Evolutionary conservation across 2,113 vertebrate genomes (phyloP).

Genomic region (Chionomys nivalis): DNA sequence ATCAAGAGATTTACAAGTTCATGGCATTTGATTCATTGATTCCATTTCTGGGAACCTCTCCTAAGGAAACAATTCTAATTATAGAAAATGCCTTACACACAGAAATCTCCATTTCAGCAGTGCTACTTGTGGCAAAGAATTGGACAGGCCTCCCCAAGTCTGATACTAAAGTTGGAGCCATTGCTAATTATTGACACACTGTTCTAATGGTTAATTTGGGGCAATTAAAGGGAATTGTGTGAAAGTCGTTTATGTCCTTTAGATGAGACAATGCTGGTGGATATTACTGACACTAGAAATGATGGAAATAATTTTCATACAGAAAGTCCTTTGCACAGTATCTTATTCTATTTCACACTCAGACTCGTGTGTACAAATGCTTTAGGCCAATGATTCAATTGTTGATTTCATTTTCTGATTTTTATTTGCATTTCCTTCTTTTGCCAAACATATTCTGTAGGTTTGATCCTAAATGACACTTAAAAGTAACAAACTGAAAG

Average conservation of each 20-base stretch:
- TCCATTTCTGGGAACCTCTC: conserved; percentile 80
- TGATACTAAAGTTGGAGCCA: conserved; percentile 33
- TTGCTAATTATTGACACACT: conserved; percentile 40
- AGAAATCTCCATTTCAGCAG: conserved; percentile 69
- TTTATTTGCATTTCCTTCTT: conserved; percentile 48
- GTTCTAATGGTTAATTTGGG: conserved; percentile 39
- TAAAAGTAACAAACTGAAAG: not conserved
- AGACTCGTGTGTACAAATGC: not conserved
- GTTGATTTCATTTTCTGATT: not conserved
- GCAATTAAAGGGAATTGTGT: not conserved
- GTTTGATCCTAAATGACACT: not conserved
- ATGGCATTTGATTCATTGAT: conserved; percentile 79
- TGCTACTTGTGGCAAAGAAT: conserved; percentile 60
- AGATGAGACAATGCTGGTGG: not conserved
- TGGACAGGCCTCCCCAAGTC: conserved; percentile 44
- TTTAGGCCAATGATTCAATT: not conserved
- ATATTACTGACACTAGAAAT: not conserved
- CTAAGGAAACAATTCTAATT: conserved; percentile 80
- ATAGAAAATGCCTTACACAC: conserved; percentile 71
- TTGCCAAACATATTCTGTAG: not conserved
- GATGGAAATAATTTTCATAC: not conserved
- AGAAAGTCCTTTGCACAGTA: not conserved
- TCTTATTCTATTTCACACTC: not conserved
- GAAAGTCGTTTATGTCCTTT: not conserved
- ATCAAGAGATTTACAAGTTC: conserved; percentile 80